A percentile compares a stretch with the other conserved stretches of the same genome.
Conservation (phyloP, 2,888 invertebrate genomes). For the Magallana nippona region DNA sequence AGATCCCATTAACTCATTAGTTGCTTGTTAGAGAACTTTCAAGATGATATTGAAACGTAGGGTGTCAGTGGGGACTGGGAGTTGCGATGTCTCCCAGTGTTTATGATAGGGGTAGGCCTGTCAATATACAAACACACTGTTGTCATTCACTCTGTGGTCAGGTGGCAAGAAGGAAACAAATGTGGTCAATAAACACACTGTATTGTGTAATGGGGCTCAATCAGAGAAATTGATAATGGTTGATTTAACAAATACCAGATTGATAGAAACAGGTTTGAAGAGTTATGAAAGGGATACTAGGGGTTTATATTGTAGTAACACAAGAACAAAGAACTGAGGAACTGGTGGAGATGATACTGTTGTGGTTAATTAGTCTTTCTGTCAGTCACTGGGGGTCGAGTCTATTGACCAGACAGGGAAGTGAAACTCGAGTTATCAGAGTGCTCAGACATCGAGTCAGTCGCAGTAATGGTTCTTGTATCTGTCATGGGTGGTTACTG, state of each 20-base stretch:
- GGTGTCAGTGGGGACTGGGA: neutral
- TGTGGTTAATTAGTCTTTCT: slow-evolving; percentile 10
- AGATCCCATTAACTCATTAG: slow-evolving; percentile 33
- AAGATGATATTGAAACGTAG: slow-evolving; percentile 11
- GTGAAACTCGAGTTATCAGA: neutral
- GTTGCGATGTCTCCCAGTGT: neutral
- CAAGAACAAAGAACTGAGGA: slow-evolving; percentile 1
- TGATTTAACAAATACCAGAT: neutral
- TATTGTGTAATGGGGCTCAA: neutral
- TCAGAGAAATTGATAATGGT: neutral
- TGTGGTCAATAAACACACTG: neutral
- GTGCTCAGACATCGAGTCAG: neutral
- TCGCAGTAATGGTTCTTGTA: neutral
- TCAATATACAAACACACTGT: slow-evolving; percentile 5
- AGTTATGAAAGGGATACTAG: neutral
- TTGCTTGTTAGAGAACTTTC: slow-evolving; percentile 24
- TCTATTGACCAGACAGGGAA: slow-evolving; percentile 18
- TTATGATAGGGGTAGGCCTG: neutral
- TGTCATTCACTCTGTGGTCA: slow-evolving; percentile 2
- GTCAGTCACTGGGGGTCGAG: slow-evolving; percentile 6
- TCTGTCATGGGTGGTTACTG: slow-evolving; percentile 30
- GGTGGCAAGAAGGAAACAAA: neutral
- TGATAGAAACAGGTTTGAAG: neutral
- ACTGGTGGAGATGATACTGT: neutral
- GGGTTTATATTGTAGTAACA: neutral